These are phyloP conservation scores for Drosophila algonquin DNA, from an alignment of 2,888 invertebrate genomes.

Conservation along the genomic window DNA sequence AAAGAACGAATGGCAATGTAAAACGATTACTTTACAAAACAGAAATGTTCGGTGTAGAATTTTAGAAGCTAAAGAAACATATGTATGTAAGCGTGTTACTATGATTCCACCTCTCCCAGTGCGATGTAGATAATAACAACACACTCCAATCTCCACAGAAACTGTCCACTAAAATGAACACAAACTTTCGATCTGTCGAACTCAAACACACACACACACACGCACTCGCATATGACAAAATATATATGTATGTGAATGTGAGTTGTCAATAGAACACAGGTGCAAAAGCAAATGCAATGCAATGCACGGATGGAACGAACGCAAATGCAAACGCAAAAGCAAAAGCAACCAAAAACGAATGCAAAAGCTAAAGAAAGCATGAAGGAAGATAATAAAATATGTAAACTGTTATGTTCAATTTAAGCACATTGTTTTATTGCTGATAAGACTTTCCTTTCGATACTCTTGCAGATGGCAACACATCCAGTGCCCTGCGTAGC, in stretches of 20 bases:
- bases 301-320: constrained; percentile 23
- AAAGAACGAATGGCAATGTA: constrained; percentile 68
- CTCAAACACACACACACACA: constrained; percentile 25
- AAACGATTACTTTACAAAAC: constrained; percentile 62
- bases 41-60: constrained; percentile 46
- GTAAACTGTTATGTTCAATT: constrained; percentile 76
- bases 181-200: constrained; percentile 61
- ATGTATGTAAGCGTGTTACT: constrained; percentile 17
- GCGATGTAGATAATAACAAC: constrained; percentile 48
- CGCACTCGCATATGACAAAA: constrained; percentile 32
- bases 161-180: constrained; percentile 53
- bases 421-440: constrained; percentile 29
- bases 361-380: constrained; percentile 25
- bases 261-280: constrained; percentile 48
- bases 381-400: constrained; percentile 66
- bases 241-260: constrained; percentile 38
- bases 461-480: background rate
- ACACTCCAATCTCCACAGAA: constrained; percentile 24
- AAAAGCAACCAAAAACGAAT: constrained; percentile 27
- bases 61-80: constrained; percentile 38
- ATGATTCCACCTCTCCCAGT: constrained; percentile 36
- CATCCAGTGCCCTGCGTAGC: too few species aligned
- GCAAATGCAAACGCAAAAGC: constrained; percentile 25
- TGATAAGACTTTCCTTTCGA: background rate
- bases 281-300: constrained; percentile 46